These are phyloP conservation scores for Parnassius orleans DNA, from an alignment of 2,888 invertebrate genomes.

Conservation along the genomic window DNA sequence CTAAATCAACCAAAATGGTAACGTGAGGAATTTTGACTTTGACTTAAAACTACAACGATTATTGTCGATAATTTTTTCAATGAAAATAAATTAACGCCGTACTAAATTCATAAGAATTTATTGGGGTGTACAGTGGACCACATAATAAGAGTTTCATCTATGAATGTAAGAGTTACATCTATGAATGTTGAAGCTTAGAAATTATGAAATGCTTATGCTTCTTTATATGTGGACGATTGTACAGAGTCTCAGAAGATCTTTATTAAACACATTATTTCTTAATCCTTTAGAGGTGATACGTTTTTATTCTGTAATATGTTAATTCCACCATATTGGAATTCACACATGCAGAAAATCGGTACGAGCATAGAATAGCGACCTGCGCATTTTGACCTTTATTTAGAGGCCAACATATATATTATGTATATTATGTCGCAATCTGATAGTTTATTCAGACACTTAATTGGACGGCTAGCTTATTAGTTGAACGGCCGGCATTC, in stretches of 20 bases:
- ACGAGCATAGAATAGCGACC: not conserved
- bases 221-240: not conserved
- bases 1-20: slow-evolving; percentile 28
- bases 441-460: not conserved
- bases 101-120: not conserved
- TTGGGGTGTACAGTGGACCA: not conserved
- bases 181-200: not conserved
- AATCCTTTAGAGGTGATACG: no score
- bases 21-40: slow-evolving; percentile 37
- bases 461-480: not conserved
- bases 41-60: slow-evolving; percentile 37
- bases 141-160: not conserved
- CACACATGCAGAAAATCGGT: no score
- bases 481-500: no score
- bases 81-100: slow-evolving; percentile 13
- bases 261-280: no score
- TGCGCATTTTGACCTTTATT: not conserved
- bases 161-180: not conserved
- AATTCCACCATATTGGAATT: no score
- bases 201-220: not conserved
- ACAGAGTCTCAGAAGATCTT: not conserved
- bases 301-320: no score
- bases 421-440: no score
- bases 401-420: not conserved
- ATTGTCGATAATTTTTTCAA: slow-evolving; percentile 37